Conservation (phyloP, 2,888 invertebrate genomes). For the Spisula subtruncata region DNA sequence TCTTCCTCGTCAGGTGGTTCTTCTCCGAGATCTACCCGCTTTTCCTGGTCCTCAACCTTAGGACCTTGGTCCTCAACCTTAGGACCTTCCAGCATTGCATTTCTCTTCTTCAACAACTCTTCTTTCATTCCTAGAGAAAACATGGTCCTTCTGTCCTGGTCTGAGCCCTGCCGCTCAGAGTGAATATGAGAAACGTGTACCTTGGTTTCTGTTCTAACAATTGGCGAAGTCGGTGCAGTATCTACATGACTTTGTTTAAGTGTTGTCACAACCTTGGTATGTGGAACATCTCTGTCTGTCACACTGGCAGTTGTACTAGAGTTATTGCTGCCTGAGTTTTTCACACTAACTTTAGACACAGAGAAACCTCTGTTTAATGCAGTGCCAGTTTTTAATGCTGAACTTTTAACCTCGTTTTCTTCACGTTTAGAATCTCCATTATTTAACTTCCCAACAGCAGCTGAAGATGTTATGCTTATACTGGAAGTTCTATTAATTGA, state of each 20-base stretch:
- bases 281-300: not conserved
- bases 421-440: not conserved
- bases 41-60: constrained; percentile 46
- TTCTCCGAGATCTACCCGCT: constrained; percentile 57
- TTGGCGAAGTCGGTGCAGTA: not conserved
- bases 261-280: not conserved
- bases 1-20: constrained; percentile 31
- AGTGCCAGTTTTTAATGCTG: not conserved
- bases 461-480: not conserved
- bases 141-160: constrained; percentile 55
- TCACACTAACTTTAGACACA: not conserved
- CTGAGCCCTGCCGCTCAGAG: constrained; percentile 51
- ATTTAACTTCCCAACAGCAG: not conserved
- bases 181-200: not conserved
- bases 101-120: constrained; percentile 29
- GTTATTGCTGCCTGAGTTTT: not conserved
- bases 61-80: constrained; percentile 30
- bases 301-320: not conserved
- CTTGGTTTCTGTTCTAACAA: not conserved
- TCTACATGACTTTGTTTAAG: not conserved
- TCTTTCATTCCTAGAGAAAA: constrained; percentile 51
- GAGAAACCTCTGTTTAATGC: not conserved
- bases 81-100: constrained; percentile 1
- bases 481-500: not conserved
- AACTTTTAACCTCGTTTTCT: not conserved